Base-by-base conservation (phyloP, 2,113 vertebrate genomes). In the human region DNA sequence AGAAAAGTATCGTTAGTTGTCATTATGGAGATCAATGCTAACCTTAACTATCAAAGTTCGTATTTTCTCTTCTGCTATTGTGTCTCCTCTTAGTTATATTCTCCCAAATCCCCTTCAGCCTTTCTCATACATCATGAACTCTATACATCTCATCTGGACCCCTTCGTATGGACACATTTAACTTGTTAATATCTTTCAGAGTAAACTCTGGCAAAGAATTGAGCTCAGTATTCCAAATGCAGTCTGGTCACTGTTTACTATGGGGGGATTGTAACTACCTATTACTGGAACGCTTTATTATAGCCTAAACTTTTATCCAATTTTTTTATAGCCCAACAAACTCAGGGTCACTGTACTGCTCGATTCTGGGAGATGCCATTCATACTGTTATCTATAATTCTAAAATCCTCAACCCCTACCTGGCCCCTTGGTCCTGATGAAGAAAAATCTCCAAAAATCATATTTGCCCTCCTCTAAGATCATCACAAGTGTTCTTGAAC, bases 171-270 rank as follows among this genome's bases (percentile, higher is more conserved):
- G 32, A 50, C 32, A 48, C n/a, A 22, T 45, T 59, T 84, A 38
- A 68, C 92, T 59, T 73, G 40, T 83, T 96, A 68, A 76, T 85
- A 64, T 72, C 4, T 92, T 84, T 82, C 35, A 64, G 27, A 32
- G 61, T 89, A 93, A 97, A 97, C 32, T 91, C 50, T 57, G 22
- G 50, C 20, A 76, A 81, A 72, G 59, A 84, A n/a, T 57, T 55
- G 59, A 93, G 35, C 59, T 78, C 72, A 52, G 5, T 89, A 35
- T 95, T 92, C 18, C 75, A 95, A 55, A 68, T 78, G 50, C 48
- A 86, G 48, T 90, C 52, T 92, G 18, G 38, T 85, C 91, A 78
- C 20, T 76, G 30, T 70, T 93, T 59, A 92, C 50, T 10, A 20
- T 81, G 11, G 38, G 1, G 20, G 38, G 16, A 91, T 43, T 59